A percentile compares a stretch with the other conserved stretches of the same genome.
Evolutionary conservation across 2,888 invertebrate species (phyloP).

Genomic region (Hypena proboscidalis): DNA sequence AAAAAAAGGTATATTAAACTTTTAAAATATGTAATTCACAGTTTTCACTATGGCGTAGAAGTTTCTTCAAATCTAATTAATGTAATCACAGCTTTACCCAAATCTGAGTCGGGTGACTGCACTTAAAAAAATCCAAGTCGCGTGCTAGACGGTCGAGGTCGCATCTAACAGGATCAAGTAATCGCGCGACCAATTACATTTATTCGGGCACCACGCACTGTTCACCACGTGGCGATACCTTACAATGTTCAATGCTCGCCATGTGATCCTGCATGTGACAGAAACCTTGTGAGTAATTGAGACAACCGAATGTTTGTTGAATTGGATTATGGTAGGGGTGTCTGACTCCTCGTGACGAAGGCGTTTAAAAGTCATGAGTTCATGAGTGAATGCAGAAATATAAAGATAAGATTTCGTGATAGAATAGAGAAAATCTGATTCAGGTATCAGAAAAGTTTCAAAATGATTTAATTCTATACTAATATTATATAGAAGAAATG

Average conservation of each 20-base stretch:
- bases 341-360: slow-evolving; percentile 18
- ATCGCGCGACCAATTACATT: slow-evolving; percentile 15
- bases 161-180: slow-evolving; percentile 27
- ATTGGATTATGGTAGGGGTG: slow-evolving; percentile 37
- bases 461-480: too few species aligned
- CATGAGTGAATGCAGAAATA: too few species aligned
- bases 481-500: too few species aligned
- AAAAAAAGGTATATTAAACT: too few species aligned
- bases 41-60: too few species aligned
- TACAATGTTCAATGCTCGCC: slow-evolving; percentile 31
- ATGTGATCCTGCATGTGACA: slow-evolving; percentile 41
- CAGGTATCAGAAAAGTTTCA: too few species aligned
- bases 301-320: slow-evolving; percentile 21
- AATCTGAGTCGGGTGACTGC: not conserved
- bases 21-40: too few species aligned
- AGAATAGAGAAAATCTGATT: too few species aligned
- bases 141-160: slow-evolving; percentile 1
- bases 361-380: not conserved
- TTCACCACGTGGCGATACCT: slow-evolving; percentile 45
- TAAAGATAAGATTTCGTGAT: too few species aligned
- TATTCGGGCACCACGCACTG: slow-evolving; percentile 30
- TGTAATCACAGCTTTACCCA: not conserved
- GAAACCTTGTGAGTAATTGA: slow-evolving; percentile 37
- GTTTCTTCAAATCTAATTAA: not conserved
- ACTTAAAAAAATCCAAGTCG: not conserved